phyloP scores from a whole-genome alignment of 2,113 vertebrate genomes.

The Leptocoma aspasia region DNA sequence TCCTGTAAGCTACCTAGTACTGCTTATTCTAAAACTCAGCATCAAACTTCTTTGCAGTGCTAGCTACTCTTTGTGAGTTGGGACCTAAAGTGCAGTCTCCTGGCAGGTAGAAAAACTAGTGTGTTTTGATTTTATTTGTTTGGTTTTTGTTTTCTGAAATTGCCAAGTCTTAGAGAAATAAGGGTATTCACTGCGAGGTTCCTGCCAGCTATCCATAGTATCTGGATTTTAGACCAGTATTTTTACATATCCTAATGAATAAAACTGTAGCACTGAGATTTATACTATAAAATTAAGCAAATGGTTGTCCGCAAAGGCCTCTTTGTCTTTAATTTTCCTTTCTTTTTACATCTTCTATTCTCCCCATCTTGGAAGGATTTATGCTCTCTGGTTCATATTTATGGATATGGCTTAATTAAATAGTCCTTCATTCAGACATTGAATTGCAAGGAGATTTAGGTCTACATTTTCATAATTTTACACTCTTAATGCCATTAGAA shows the following conservation, averaged over 20 bases:
- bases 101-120: not conserved
- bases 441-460: not conserved
- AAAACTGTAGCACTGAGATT: not conserved
- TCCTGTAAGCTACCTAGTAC: not conserved
- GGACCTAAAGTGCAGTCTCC: not conserved
- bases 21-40: not conserved
- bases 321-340: not conserved
- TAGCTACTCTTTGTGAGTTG: not conserved
- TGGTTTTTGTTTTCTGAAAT: not conserved
- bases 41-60: not conserved
- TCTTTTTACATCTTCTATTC: not conserved
- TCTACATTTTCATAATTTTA: not conserved
- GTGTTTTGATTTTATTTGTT: not conserved
- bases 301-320: rapidly evolving
- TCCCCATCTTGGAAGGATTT: not conserved
- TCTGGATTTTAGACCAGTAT: not conserved
- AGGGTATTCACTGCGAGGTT: rapidly evolving
- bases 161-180: not conserved
- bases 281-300: not conserved
- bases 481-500: not conserved
- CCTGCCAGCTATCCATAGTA: not conserved
- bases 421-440: not conserved
- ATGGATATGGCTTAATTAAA: not conserved
- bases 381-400: not conserved
- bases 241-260: not conserved